Evolutionary conservation across 2,113 vertebrate genomes (phyloP).

Genomic region (Trachemys scripta): DNA sequence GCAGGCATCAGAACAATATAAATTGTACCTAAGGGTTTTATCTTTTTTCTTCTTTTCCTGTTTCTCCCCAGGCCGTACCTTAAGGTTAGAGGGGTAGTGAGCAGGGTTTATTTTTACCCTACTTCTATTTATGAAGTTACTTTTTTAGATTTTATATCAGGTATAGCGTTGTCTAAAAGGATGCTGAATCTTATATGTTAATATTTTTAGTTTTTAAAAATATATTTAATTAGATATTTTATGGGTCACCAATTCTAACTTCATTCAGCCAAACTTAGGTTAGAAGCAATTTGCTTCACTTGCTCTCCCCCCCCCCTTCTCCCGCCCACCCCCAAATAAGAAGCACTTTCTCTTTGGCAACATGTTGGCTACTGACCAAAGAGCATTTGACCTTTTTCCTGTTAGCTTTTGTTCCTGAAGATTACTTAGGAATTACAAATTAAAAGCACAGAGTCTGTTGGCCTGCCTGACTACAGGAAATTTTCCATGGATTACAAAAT

Average conservation of each 20-base stretch:
- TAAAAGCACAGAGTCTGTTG: background rate
- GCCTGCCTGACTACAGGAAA: background rate
- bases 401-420: background rate
- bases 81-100: background rate
- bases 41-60: background rate
- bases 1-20: background rate
- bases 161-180: background rate
- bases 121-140: background rate
- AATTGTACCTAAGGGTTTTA: background rate
- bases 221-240: background rate
- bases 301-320: background rate
- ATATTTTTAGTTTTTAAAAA: background rate
- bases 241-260: background rate
- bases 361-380: background rate
- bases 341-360: background rate
- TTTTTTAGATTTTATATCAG: background rate
- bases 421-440: background rate
- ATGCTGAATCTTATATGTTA: background rate
- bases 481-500: background rate
- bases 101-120: background rate
- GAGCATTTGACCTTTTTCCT: background rate
- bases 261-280: background rate
- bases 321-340: rapidly evolving
- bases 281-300: background rate
- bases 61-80: background rate